phyloP scores from a whole-genome alignment of 2,888 invertebrate genomes.

The Cremastinae sp. region DNA sequence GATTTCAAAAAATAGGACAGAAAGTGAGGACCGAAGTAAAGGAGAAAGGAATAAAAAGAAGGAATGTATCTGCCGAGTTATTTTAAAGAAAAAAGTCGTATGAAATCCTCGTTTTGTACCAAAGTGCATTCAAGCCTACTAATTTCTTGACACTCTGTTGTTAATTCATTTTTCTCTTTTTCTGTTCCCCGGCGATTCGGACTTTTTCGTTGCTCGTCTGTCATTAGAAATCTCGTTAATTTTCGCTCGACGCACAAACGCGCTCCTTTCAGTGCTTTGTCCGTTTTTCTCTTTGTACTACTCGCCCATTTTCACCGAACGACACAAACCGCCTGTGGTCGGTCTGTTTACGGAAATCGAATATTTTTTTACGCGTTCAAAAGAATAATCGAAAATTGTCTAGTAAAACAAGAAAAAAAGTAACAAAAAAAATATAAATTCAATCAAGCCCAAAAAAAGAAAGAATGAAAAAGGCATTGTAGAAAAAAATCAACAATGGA shows the following conservation, averaged over 20 bases:
- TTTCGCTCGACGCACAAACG: neutral
- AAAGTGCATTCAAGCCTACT: constrained; percentile 25
- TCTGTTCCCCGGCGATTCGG: neutral
- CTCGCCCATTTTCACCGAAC: neutral
- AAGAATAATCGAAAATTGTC: no score
- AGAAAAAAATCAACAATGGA: neutral
- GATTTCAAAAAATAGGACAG: no score
- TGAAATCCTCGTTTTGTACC: constrained; percentile 29
- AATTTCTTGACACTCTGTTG: constrained; percentile 39
- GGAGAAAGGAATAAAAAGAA: constrained; percentile 1
- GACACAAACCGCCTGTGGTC: no score
- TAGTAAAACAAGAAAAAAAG: no score
- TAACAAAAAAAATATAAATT: no score
- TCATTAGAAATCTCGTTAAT: constrained; percentile 1
- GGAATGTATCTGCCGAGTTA: neutral
- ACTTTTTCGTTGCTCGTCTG: neutral
- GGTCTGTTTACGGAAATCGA: no score
- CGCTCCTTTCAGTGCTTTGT: neutral
- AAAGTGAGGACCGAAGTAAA: no score
- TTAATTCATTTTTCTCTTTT: constrained; percentile 4
- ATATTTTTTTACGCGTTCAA: no score
- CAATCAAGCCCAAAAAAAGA: no score
- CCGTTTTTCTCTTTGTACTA: neutral
- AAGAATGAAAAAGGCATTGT: neutral
- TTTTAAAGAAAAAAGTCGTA: constrained; percentile 18